Evolutionary conservation across 1,140 invertebrate species (phyloP).

Genomic region (Danaus plexippus): DNA sequence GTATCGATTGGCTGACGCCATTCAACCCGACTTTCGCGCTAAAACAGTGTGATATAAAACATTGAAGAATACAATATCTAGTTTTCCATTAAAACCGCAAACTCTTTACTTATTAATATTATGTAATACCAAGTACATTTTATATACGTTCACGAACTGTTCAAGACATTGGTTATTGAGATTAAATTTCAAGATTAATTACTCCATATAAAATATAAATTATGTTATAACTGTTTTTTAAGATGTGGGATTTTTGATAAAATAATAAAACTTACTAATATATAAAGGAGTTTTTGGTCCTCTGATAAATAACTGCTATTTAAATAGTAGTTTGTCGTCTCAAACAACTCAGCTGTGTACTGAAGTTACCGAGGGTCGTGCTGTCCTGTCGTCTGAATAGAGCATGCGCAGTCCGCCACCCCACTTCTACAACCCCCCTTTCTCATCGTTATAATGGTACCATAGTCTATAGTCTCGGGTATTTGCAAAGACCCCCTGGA

Average conservation of each 20-base stretch:
- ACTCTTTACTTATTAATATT: too few species aligned
- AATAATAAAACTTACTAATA: conserved; percentile 46
- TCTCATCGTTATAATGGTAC: conserved; percentile 27
- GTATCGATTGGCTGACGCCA: conserved; percentile 26
- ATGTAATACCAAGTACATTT: too few species aligned
- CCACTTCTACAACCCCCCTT: conserved; percentile 42
- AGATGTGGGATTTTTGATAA: background rate
- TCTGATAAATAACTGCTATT: conserved; percentile 27
- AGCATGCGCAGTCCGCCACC: conserved; percentile 56
- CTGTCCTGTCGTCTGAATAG: conserved; percentile 39
- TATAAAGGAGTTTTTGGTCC: conserved; percentile 57
- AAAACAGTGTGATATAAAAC: conserved; percentile 3
- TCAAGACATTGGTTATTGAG: too few species aligned
- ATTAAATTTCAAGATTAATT: too few species aligned
- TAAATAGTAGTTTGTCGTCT: conserved; percentile 33
- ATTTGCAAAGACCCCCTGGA: conserved; percentile 41
- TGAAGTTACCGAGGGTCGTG: conserved; percentile 51
- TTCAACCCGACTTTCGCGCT: conserved; percentile 17
- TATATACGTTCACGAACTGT: too few species aligned
- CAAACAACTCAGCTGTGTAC: conserved; percentile 53
- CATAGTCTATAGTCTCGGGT: conserved; percentile 29
- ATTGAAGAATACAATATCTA: too few species aligned
- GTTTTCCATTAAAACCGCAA: too few species aligned
- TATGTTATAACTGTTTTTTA: too few species aligned
- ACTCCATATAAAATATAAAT: too few species aligned